Conservation (phyloP, 2,113 vertebrate species). For the Tor tambroides region DNA sequence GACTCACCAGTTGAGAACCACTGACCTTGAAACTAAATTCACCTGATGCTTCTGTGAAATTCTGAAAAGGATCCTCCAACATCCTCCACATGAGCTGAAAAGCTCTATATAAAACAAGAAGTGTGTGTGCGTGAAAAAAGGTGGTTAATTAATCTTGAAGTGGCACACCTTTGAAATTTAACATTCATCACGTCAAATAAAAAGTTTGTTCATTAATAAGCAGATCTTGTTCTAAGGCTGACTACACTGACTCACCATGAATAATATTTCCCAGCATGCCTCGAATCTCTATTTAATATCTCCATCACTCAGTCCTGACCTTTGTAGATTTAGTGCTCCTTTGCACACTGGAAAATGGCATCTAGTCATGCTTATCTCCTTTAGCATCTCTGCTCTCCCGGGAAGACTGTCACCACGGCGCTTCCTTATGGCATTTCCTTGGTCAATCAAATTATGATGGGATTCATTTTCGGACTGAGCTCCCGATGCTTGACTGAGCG, state of each 20-base stretch:
- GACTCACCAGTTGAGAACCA: background rate
- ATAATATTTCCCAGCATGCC: conserved; percentile 35
- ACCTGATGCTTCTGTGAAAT: background rate
- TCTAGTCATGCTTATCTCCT: conserved; percentile 63
- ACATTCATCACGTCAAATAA: background rate
- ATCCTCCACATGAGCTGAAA: background rate
- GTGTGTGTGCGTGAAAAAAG: background rate
- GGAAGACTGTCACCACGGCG: conserved; percentile 33
- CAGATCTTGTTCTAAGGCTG: background rate
- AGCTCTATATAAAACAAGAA: background rate
- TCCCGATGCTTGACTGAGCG: conserved; percentile 31
- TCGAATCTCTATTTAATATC: conserved; percentile 67
- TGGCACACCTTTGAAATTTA: conserved; percentile 5
- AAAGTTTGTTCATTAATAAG: conserved; percentile 22
- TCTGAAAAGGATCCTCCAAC: background rate
- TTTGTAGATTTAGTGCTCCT: conserved; percentile 71
- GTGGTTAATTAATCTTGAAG: background rate
- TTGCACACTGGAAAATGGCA: conserved; percentile 58
- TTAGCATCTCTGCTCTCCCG: conserved; percentile 44
- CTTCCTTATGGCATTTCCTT: conserved; percentile 40
- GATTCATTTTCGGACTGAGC: conserved; percentile 31
- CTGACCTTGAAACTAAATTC: conserved; percentile 19
- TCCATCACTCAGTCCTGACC: conserved; percentile 72
- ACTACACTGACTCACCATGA: background rate
- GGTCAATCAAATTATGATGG: conserved; percentile 52